Percentiles rank a stretch among this genome's conserved stretches.
Conservation (phyloP, 2,113 vertebrate genomes). For the Hippolais icterina region DNA sequence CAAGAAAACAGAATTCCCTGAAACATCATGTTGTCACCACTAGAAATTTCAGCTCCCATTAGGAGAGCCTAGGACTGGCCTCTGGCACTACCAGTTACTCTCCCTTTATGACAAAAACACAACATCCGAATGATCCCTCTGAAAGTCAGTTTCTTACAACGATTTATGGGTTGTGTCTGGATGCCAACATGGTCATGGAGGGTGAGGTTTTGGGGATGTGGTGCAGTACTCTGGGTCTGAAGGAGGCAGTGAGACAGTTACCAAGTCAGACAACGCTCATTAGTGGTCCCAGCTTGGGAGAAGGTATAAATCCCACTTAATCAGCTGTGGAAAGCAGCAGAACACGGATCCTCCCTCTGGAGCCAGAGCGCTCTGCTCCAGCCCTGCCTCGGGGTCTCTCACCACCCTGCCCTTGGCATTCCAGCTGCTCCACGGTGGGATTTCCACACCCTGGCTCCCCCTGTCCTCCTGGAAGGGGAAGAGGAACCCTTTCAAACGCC, state of each 20-base stretch:
- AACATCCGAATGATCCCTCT: neutral
- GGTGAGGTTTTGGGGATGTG: neutral
- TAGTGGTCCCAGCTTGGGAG: too few relatives aligned
- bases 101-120: neutral
- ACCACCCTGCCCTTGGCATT: accelerated
- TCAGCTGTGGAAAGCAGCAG: neutral
- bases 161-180: neutral
- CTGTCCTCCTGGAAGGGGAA: neutral
- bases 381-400: neutral
- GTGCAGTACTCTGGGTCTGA: neutral
- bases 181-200: neutral
- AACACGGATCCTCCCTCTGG: neutral
- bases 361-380: neutral
- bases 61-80: neutral
- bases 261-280: accelerated
- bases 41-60: neutral
- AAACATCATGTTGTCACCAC: neutral
- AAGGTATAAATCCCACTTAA: neutral
- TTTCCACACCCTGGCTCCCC: neutral
- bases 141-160: neutral
- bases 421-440: neutral
- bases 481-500: neutral
- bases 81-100: neutral
- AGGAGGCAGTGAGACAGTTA: neutral
- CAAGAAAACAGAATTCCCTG: neutral